Conservation (phyloP, 2,113 vertebrate species). For the Chionomys nivalis region DNA sequence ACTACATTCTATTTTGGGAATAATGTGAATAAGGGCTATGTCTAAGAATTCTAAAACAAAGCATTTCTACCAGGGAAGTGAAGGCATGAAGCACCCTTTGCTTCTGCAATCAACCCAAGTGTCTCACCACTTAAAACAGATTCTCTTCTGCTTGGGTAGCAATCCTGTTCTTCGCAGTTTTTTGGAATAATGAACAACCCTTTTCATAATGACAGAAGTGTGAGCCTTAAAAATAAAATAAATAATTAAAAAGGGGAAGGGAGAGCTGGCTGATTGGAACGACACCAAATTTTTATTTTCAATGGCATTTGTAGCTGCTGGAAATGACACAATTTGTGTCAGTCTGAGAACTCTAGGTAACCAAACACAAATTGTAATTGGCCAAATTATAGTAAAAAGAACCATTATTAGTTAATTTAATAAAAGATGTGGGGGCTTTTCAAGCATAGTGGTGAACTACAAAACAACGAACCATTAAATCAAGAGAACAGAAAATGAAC, state of each 20-base stretch:
- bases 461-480: constrained; percentile 40
- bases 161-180: constrained; percentile 77
- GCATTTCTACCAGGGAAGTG: neutral
- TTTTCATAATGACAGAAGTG: constrained; percentile 79
- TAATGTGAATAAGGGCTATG: constrained; percentile 67
- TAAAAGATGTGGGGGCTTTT: constrained; percentile 65
- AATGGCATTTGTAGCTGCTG: constrained; percentile 76
- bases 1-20: constrained; percentile 76
- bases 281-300: constrained; percentile 80
- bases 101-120: constrained; percentile 75
- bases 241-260: constrained; percentile 82
- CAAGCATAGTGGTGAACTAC: neutral
- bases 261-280: constrained; percentile 76
- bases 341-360: constrained; percentile 65
- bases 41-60: constrained; percentile 72
- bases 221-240: constrained; percentile 82
- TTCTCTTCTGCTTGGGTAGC: constrained; percentile 76
- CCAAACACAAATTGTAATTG: constrained; percentile 67
- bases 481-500: constrained; percentile 50
- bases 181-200: constrained; percentile 79
- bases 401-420: constrained; percentile 73
- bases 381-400: constrained; percentile 73
- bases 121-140: constrained; percentile 74
- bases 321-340: constrained; percentile 79
- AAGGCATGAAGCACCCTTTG: constrained; percentile 67